Percentiles rank a stretch among this genome's conserved stretches.
Conservation (phyloP, 2,888 invertebrate species). For the Agapetus fuscipes region DNA sequence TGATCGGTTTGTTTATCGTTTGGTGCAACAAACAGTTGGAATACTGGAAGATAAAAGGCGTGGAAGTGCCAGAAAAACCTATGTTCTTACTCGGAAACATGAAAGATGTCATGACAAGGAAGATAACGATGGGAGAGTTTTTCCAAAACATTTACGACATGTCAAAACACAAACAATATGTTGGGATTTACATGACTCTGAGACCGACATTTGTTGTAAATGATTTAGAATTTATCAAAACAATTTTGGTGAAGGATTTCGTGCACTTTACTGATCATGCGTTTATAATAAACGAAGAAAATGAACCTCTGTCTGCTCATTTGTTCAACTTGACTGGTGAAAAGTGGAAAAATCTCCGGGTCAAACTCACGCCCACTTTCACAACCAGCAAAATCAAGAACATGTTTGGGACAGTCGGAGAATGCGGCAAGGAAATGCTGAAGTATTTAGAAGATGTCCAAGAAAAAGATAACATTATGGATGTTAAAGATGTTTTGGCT, state of each 20-base stretch:
- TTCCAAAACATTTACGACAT: constrained; percentile 11
- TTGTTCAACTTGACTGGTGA: constrained; percentile 36
- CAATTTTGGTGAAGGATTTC: constrained; percentile 29
- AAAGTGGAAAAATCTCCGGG: constrained; percentile 44
- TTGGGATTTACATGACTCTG: constrained; percentile 26
- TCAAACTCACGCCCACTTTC: constrained; percentile 46
- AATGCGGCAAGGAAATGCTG: constrained; percentile 34
- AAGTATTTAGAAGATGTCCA: constrained; percentile 20
- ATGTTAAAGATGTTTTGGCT: constrained; percentile 33
- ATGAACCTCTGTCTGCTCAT: constrained; percentile 40
- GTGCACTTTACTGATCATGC: constrained; percentile 29
- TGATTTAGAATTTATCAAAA: constrained; percentile 28
- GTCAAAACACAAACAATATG: constrained; percentile 20
- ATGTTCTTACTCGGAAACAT: constrained; percentile 3
- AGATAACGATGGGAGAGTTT: constrained; percentile 2
- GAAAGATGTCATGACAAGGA: constrained; percentile 3
- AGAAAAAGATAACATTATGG: constrained; percentile 24
- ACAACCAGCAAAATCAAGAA: constrained; percentile 48
- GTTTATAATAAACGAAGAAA: constrained; percentile 34
- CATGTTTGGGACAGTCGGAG: constrained; percentile 42
- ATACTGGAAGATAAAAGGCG: constrained; percentile 17
- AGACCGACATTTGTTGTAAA: constrained; percentile 26
- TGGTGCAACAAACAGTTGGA: not conserved
- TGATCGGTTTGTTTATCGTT: no score
- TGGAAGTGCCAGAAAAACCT: constrained; percentile 6